Evolutionary conservation across 2,888 invertebrate genomes (phyloP).

Genomic region (Coronaproctus castanopsis): DNA sequence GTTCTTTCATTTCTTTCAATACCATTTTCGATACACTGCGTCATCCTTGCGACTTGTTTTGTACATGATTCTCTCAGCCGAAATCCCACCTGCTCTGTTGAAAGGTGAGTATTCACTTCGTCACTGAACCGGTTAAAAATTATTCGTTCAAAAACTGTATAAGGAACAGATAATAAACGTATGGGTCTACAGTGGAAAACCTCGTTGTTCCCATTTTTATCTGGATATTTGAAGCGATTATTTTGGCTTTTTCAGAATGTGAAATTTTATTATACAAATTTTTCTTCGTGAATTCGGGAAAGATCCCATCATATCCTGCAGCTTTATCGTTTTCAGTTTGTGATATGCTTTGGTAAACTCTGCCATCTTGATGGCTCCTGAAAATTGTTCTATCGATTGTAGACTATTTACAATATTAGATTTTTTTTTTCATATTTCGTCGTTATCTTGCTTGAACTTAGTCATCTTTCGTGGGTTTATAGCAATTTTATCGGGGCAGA

Average conservation of each 20-base stretch:
- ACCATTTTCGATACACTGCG: background rate
- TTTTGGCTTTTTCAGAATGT: background rate
- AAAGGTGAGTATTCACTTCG: background rate
- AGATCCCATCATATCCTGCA: background rate
- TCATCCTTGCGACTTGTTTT: background rate
- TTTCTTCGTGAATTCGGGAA: background rate
- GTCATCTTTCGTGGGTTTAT: background rate
- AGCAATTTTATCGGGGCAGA: background rate
- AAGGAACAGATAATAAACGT: background rate
- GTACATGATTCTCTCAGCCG: background rate
- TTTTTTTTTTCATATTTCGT: background rate
- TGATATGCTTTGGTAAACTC: background rate
- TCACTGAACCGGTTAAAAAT: background rate
- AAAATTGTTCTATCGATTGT: background rate
- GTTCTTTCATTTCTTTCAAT: background rate
- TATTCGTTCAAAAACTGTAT: background rate
- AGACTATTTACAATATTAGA: background rate
- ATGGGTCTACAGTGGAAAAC: background rate
- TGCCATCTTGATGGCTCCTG: background rate
- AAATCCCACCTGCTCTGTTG: background rate
- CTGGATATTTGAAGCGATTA: background rate
- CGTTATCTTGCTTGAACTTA: background rate
- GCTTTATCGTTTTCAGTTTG: background rate
- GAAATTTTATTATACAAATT: background rate
- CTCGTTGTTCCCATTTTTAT: background rate